Base-by-base conservation (phyloP, 2,797 vertebrate genomes). In the Coccyzus lansbergi region DNA sequence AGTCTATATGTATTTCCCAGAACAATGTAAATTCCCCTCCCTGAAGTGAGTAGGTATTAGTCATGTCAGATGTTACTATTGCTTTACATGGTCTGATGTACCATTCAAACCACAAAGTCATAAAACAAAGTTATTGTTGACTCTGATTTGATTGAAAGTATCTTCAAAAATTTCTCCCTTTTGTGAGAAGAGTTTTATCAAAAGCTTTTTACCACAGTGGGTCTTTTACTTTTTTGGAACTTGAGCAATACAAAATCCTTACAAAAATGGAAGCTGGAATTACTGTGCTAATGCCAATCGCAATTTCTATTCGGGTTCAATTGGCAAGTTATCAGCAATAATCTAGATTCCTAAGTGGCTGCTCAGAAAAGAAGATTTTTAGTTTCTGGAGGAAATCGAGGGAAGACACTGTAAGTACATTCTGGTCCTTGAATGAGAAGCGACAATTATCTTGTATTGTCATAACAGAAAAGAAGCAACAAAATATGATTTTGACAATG, bases 1-100 rank as follows among this genome's bases (percentile, higher is more conserved):
- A 52, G 44, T 69, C 86, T 69, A 72, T 69, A 36, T 5, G 53
- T 22, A 60, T 79, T 88, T 38, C 90, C 56, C 64, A 71, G 52
- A 88, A 90, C 71, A 82, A 77, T 20, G 52, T 22, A 79, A 93
- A 87, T 93, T 80, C 56, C 83, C 42, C 56, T 89, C 49, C 71
- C 83, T 87, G 36, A 93, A 90, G 67, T 2, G 0, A 75, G 42
- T 85, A 12, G 34, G 19, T 86, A 51, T 78, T 92, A 71, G 33
- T 92, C 53, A 80, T 83, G 49, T 77, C 86, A 68, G 51, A 86
- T 44, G 93, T 72, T 49, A 52, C 22, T 90, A 72, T 31, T 88
- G 63, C 38, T 94, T 84, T 75, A 80, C 53, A 58, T 42, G 21
- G 15, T 88, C 76, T 82, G 83, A 79, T 86, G n/a, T 44, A 94